These are phyloP conservation scores for Cebidichthys violaceus DNA, from an alignment of 2,113 vertebrate species.

Conservation along the genomic window DNA sequence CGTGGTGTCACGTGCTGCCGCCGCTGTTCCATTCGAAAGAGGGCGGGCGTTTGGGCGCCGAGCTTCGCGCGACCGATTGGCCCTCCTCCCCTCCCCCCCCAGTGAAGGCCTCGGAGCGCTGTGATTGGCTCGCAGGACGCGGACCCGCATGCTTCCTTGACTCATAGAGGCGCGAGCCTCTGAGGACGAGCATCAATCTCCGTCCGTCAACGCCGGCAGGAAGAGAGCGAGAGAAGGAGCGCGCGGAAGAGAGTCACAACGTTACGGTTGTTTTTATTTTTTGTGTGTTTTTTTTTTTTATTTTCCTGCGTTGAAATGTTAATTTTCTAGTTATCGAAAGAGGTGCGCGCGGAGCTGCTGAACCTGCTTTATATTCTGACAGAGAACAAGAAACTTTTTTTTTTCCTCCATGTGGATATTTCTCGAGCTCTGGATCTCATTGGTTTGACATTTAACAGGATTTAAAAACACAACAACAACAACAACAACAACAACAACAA, in stretches of 20 bases:
- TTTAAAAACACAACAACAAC: constrained; percentile 19
- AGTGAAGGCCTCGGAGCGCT: constrained; percentile 40
- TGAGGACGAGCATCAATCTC: constrained; percentile 89
- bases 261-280: constrained; percentile 21
- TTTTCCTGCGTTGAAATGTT: constrained; percentile 3
- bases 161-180: constrained; percentile 87
- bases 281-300: neutral
- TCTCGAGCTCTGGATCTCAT: constrained; percentile 40
- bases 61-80: constrained; percentile 78
- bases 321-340: neutral
- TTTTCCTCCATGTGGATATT: constrained; percentile 70
- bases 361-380: neutral
- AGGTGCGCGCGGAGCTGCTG: constrained; percentile 1
- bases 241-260: neutral
- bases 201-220: constrained; percentile 87
- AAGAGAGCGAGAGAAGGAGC: constrained; percentile 64
- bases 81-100: constrained; percentile 50
- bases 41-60: constrained; percentile 36
- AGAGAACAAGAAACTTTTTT: neutral
- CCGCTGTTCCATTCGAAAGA: constrained; percentile 4
- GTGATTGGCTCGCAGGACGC: constrained; percentile 85
- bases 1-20: constrained; percentile 42
- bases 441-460: constrained; percentile 30
- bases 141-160: constrained; percentile 84
- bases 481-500: neutral